Evolutionary conservation across 2,113 vertebrate genomes (phyloP), one percentile per base, ranked within the genome.

Genomic region (Lophotis ruficrista): DNA sequence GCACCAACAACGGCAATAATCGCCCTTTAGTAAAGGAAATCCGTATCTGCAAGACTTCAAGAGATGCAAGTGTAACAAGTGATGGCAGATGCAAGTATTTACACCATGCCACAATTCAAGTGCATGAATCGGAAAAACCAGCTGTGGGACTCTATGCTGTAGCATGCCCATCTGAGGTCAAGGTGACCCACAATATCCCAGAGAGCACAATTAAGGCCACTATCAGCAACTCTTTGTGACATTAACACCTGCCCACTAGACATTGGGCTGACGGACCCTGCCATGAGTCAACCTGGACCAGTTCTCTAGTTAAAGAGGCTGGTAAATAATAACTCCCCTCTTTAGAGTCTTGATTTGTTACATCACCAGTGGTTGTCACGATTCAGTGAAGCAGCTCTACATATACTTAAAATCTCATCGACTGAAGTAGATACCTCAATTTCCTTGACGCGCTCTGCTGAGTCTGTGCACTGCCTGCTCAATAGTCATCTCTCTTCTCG

Each of bases 271-370:
- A 50, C 48, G 12, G 24, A 14, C 21, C 12, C 38, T 35, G 20
- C 6, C 17, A 27, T 1, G 0, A 70, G n/a, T 38, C n/a, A 76
- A 3, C 83, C 19, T 24, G 15, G 27, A 47, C 13, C 15, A 12
- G 7, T 6, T 43, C 15, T 48, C 41, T 7, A 37, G 56, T 21
- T 43, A 43, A 43, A 43, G 6, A 43, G 16, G 41, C n/a, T n/a
- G 13, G 22, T 45, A 70, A 61, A 19, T 9, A 73, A 68, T 6
- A 68, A 25, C 6, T 10, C 15, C 19, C 10, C 7, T 64, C 5
- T n/a, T 57, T 18, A 30, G 35, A 57, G 27, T 33, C 41, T 31
- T 37, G 22, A 28, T 41, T 70, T 50, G 43, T 37, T 37, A 37
- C 19, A 2, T 23, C 33, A 30, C 58, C 43, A 45, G 58, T 4